Base-by-base conservation (phyloP, 1,140 invertebrate genomes). In the Potamilus streckersoni region DNA sequence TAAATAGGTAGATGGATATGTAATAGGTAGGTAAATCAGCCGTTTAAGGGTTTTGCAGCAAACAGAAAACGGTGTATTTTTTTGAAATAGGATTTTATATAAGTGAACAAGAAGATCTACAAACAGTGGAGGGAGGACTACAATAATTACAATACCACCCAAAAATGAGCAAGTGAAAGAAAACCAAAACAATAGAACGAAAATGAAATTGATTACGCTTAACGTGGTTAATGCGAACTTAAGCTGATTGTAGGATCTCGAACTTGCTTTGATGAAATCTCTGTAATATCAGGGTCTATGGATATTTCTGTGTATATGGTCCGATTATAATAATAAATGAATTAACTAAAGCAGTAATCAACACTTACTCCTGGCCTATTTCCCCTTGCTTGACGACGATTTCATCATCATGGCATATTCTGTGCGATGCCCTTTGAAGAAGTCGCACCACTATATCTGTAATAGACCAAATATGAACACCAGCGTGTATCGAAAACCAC, bases 321-420 rank as follows among this genome's bases (percentile, higher is more conserved):
- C 19, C 64, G 12, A 66, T 6, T 11, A 31, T 20, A 20, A 66
- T 23, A 66, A 66, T 66, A 66, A 66, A n/a, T 23, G 31, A 68
- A 6, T 16, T 17, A 1, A 14, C 23, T n/a, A 67, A 49, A 67
- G 38, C 8, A 27, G 49, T 31, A n/a, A 31, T 27, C n/a, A 16
- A 55, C 38, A 31, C 74, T 60, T 71, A 76, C 74, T 20, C 66
- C n/a, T 76, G 68, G 61, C 74, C 74, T 49, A 71, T 60, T 15
- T 71, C 74, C 19, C 74, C 74, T 71, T 76, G 69, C 23, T 62
- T 56, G 11, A 67, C 64, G 23, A 76, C 61, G 19, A 71, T 56
- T 0, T 71, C 69, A 55, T 71, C 69, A 27, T 38, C 55, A 13
- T 57, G 13, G 61, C 61, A 60, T 55, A 31, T 65, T 56, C 71